These are phyloP conservation scores for Tylochromis polylepis DNA, from an alignment of 2,113 vertebrate genomes.

Conservation along the genomic window DNA sequence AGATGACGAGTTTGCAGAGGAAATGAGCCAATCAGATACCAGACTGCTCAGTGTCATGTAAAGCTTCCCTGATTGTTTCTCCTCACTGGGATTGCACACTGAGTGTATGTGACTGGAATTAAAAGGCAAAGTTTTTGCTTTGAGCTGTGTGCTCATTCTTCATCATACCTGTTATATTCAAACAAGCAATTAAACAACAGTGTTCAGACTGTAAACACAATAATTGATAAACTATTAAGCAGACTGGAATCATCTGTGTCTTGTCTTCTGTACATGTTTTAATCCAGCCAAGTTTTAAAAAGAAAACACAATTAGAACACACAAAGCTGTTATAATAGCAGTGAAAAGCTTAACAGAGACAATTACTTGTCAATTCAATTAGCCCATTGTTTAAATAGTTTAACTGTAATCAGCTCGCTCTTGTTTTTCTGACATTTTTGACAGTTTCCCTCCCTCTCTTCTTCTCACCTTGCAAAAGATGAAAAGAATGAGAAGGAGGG, in stretches of 20 bases:
- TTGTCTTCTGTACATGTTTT: neutral
- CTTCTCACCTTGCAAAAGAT: neutral
- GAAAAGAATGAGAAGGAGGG: neutral
- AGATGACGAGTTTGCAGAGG: slow-evolving; percentile 13
- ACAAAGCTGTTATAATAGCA: slow-evolving; percentile 23
- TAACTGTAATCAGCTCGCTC: slow-evolving; percentile 14
- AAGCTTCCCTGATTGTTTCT: slow-evolving; percentile 27
- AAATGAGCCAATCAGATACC: slow-evolving; percentile 11
- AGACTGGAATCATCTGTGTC: neutral
- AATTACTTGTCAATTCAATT: slow-evolving; percentile 55
- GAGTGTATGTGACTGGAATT: slow-evolving; percentile 27
- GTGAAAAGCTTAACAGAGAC: slow-evolving; percentile 29
- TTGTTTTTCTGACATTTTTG: neutral
- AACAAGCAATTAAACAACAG: neutral
- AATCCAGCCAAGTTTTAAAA: neutral
- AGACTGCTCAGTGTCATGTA: slow-evolving; percentile 5
- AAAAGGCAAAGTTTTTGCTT: neutral
- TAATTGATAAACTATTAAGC: neutral
- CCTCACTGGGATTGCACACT: neutral
- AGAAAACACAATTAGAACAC: neutral
- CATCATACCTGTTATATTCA: neutral
- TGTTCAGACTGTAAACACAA: neutral
- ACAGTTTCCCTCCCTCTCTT: neutral
- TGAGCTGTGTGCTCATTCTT: neutral
- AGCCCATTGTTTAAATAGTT: slow-evolving; percentile 39